A percentile compares a stretch with the other conserved stretches of the same genome.
Evolutionary conservation across 2,113 vertebrate species (phyloP).

Genomic region (Ursus arctos): DNA sequence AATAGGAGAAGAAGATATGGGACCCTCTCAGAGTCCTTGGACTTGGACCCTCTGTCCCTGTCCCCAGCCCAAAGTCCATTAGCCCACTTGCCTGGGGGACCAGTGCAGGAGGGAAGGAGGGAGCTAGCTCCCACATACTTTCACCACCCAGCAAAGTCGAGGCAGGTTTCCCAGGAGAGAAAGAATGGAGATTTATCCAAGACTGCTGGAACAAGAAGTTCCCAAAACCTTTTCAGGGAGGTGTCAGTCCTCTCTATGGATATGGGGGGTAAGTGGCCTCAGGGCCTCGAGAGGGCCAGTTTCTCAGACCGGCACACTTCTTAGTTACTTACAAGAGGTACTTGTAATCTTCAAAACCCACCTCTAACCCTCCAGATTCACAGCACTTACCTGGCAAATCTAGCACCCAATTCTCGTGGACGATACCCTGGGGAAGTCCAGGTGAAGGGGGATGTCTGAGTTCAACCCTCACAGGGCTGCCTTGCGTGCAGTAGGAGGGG

Average conservation of each 20-base stretch:
- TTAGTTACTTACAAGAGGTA: background rate
- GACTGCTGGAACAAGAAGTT: background rate
- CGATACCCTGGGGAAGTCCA: background rate
- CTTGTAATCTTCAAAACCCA: background rate
- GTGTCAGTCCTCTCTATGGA: background rate
- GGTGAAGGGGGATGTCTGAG: background rate
- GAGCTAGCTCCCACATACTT: background rate
- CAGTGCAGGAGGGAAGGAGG: background rate
- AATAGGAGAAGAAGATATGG: background rate
- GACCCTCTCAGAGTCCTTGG: background rate
- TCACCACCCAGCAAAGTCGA: background rate
- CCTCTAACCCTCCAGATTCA: background rate
- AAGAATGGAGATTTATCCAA: background rate
- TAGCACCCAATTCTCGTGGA: background rate
- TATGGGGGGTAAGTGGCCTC: background rate
- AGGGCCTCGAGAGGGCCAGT: background rate
- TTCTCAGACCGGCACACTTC: background rate
- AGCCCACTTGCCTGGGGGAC: background rate
- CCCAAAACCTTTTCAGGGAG: background rate
- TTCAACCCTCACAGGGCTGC: background rate
- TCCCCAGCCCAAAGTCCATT: background rate
- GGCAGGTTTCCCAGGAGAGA: background rate
- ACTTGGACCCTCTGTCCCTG: background rate
- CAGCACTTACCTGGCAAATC: slow-evolving; percentile 5
- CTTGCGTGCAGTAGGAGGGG: background rate